A percentile compares a stretch with the other conserved stretches of the same genome.
Evolutionary conservation across 2,888 invertebrate species (phyloP).

Genomic region (Limnephilus auricula): DNA sequence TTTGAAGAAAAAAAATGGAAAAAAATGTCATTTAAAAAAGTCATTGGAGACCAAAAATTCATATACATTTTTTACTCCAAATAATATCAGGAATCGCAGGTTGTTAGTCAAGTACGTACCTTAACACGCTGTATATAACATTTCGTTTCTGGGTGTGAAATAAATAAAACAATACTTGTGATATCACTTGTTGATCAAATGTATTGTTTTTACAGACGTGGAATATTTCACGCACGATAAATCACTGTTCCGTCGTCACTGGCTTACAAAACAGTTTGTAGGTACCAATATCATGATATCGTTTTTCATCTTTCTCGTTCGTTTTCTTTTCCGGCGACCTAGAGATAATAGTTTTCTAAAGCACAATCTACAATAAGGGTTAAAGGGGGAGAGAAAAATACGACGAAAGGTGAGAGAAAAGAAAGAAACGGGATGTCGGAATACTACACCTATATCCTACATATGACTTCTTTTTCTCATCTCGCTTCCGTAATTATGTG

Average conservation of each 20-base stretch:
- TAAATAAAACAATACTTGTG: background rate
- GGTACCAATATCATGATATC: no score
- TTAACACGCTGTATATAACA: no score
- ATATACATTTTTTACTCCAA: no score
- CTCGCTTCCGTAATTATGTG: background rate
- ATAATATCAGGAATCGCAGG: no score
- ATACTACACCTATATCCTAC: background rate
- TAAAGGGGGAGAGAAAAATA: background rate
- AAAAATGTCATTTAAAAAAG: no score
- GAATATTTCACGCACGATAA: background rate
- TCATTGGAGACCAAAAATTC: no score
- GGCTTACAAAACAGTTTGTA: background rate
- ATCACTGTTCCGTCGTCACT: background rate
- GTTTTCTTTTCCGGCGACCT: background rate
- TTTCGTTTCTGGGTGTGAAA: background rate
- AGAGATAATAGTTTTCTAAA: background rate
- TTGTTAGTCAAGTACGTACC: no score
- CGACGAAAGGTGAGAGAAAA: background rate
- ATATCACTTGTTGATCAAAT: background rate
- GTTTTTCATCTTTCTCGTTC: background rate
- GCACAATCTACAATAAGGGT: background rate
- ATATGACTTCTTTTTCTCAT: background rate
- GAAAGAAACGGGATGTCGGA: background rate
- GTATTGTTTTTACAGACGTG: background rate
- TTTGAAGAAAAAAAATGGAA: no score